Evolutionary conservation across 2,113 vertebrate species (phyloP), one percentile per base, ranked within the genome.

Genomic region (Nycticryphes semicollaris): DNA sequence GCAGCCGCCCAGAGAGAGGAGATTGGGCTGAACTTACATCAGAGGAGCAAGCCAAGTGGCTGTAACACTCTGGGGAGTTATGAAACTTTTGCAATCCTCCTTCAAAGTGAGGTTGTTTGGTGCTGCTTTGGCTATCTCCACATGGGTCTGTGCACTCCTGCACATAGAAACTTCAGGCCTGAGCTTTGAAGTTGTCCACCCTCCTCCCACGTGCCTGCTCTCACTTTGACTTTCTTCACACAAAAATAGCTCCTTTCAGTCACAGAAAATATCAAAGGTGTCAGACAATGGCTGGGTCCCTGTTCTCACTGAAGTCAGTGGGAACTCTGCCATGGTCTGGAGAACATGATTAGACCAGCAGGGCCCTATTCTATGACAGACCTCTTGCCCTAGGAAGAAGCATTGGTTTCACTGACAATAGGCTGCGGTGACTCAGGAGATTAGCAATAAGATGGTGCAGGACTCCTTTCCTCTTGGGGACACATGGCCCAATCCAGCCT

Each of bases 191-290:
- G 91, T 78, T 77, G 64, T 43, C 67, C 68, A 92, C 41, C 53
- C 66, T 89, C 54, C 37, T 87, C 56, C 64, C 77, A 10, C 1
- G 27, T 76, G 47, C 39, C 57, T 95, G 90, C 67, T 95, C 90
- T 54, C 24, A 7, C 79, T 92, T 81, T 92, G 92, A 94, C 89
- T 89, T 94, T 94, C 86, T 94, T 25, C 1, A 33, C 60, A 54
- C 64, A 74, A 47, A 93, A 97, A 88, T 86, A 96, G 45, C 41
- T 90, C 39, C 30, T 79, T 59, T 69, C 64, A 77, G 37, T 50
- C 84, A 48, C 59, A 81, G 86, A 80, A 84, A 92, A 92, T 94
- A 96, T 94, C 95, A 96, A 97, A 96, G 88, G 75, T 93, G 60
- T 73, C 0, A 25, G 75, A 94, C 94, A 96, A 97, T 80, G 79